phyloP scores from a whole-genome alignment of 2,113 vertebrate species.

The Chrysochloris asiatica region DNA sequence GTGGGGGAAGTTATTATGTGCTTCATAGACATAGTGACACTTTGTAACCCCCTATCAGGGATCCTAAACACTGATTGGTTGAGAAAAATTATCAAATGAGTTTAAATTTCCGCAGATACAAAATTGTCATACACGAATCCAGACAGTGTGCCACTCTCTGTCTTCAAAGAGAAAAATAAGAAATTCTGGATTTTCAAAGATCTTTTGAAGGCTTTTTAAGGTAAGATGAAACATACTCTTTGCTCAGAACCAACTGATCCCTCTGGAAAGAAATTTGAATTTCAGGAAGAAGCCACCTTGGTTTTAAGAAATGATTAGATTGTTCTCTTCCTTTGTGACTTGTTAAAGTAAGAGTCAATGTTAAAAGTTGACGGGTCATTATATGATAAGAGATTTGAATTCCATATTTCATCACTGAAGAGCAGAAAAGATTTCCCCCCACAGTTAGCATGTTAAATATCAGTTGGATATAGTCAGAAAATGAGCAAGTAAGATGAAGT shows the following conservation, averaged over 20 bases:
- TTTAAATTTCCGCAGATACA: constrained; percentile 79
- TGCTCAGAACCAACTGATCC: neutral
- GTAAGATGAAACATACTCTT: constrained; percentile 68
- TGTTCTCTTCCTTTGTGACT: neutral
- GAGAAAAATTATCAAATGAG: constrained; percentile 71
- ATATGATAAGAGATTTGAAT: neutral
- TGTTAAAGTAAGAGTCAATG: neutral
- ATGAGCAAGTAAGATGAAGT: neutral
- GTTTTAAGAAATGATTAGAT: constrained; percentile 35
- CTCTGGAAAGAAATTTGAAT: constrained; percentile 33
- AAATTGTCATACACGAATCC: constrained; percentile 69
- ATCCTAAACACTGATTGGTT: constrained; percentile 78
- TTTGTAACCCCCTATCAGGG: constrained; percentile 65
- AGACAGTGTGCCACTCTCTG: constrained; percentile 42
- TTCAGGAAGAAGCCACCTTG: constrained; percentile 14
- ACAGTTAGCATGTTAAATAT: neutral
- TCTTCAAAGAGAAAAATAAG: constrained; percentile 70
- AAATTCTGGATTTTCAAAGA: constrained; percentile 70
- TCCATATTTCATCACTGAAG: neutral
- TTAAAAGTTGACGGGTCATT: constrained; percentile 10
- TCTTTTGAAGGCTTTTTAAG: constrained; percentile 66
- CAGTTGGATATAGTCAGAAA: neutral
- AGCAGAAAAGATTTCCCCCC: neutral
- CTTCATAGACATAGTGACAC: constrained; percentile 52
- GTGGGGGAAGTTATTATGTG: constrained; percentile 74